A percentile compares a stretch with the other conserved stretches of the same genome.
phyloP scores from a whole-genome alignment of 2,113 vertebrate species.

The Toxotes chatareus region DNA sequence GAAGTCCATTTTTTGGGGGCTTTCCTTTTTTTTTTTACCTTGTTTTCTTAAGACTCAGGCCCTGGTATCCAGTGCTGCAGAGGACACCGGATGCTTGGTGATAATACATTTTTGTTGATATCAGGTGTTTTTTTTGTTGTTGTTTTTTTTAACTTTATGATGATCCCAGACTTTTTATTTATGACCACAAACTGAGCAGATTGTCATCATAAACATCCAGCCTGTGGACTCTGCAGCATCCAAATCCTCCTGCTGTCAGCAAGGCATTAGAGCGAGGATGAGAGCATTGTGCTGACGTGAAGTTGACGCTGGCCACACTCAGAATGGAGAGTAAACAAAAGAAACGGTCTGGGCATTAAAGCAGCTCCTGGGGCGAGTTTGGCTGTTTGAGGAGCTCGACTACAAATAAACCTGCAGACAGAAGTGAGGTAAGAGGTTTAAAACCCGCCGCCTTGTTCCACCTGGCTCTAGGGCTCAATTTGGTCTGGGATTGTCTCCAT shows the following conservation, averaged over 20 bases:
- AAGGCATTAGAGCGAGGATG: slow-evolving; percentile 28
- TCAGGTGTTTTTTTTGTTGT: background rate
- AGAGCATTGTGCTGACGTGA: slow-evolving; percentile 26
- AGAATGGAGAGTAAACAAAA: background rate
- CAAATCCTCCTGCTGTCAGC: slow-evolving; percentile 47
- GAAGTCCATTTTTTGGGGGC: too few species aligned
- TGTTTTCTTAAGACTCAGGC: background rate
- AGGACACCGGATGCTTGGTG: background rate
- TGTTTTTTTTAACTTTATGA: background rate
- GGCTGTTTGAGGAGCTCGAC: slow-evolving; percentile 27
- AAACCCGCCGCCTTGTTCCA: slow-evolving; percentile 44
- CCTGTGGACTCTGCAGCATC: slow-evolving; percentile 26
- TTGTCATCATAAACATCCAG: slow-evolving; percentile 37
- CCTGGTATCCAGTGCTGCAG: background rate
- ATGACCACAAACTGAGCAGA: slow-evolving; percentile 1
- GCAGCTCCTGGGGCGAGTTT: slow-evolving; percentile 45
- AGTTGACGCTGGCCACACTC: background rate
- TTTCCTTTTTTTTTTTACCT: background rate
- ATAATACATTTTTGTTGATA: background rate
- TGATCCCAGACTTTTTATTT: slow-evolving; percentile 29
- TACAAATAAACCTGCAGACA: slow-evolving; percentile 58
- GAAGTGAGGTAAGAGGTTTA: slow-evolving; percentile 64
- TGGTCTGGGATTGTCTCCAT: slow-evolving; percentile 53
- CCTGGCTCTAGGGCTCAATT: slow-evolving; percentile 48
- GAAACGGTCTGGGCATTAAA: slow-evolving; percentile 32